phyloP scores from a whole-genome alignment of 37 sponge, comb jelly and placozoan genomes.

The Cliona cf. orientalis region DNA sequence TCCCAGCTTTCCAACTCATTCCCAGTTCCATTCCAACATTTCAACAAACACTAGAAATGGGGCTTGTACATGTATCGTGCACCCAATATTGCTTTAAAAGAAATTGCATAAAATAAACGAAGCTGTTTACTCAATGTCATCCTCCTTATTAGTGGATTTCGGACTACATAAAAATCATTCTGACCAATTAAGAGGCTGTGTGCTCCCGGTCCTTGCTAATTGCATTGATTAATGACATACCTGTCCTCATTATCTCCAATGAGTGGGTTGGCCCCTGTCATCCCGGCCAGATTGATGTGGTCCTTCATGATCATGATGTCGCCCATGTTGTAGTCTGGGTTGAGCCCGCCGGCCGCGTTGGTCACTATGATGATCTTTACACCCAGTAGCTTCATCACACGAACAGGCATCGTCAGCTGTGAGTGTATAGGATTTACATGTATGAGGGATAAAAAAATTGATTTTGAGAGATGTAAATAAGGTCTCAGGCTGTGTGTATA shows the following conservation, averaged over 20 bases:
- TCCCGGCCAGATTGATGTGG: constrained; percentile 88
- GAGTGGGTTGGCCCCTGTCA: constrained; percentile 94
- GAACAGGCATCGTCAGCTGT: constrained; percentile 86
- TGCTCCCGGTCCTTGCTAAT: too few species aligned
- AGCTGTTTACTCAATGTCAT: too few species aligned
- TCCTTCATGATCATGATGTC: constrained; percentile 97
- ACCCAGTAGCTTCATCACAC: constrained; percentile 92
- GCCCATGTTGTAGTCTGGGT: constrained; percentile 65
- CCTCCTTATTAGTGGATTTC: too few species aligned
- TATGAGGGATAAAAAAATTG: not conserved
- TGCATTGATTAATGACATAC: constrained; percentile 42
- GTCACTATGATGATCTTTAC: constrained; percentile 90
- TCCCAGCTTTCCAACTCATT: too few species aligned
- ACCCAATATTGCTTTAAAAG: too few species aligned
- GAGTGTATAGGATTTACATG: not conserved
- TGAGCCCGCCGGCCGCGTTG: constrained; percentile 97
- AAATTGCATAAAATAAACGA: too few species aligned
- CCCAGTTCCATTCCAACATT: too few species aligned
- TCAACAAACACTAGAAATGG: too few species aligned
- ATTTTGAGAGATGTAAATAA: not conserved
- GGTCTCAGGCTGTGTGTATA: too few species aligned
- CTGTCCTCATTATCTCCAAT: constrained; percentile 88
- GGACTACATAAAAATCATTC: too few species aligned
- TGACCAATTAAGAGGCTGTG: too few species aligned
- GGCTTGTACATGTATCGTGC: too few species aligned